These are phyloP conservation scores for Leucania comma DNA, from an alignment of 2,888 invertebrate species.

Conservation along the genomic window DNA sequence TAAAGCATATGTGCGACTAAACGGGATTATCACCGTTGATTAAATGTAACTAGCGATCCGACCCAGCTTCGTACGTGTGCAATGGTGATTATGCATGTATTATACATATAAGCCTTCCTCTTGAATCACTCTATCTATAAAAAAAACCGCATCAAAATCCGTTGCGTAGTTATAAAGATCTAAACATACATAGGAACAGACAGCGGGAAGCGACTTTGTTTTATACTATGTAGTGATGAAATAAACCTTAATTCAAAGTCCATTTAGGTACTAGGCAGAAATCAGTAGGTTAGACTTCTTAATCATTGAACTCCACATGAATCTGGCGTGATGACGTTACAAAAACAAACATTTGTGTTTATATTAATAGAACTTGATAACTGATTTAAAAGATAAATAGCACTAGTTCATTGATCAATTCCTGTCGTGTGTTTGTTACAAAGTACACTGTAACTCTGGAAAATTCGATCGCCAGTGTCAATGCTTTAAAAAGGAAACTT, in stretches of 20 bases:
- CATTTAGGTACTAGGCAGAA: neutral
- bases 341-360: neutral
- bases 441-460: conserved; percentile 6
- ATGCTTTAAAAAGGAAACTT: neutral
- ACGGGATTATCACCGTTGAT: neutral
- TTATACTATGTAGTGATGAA: neutral
- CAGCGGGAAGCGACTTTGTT: too few relatives aligned
- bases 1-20: neutral
- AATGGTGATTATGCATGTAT: too few relatives aligned
- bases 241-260: neutral
- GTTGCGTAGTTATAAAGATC: too few relatives aligned
- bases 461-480: too few relatives aligned
- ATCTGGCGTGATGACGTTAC: conserved; percentile 1
- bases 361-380: conserved; percentile 2
- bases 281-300: neutral
- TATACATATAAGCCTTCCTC: too few relatives aligned
- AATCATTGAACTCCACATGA: conserved; percentile 2
- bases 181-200: too few relatives aligned
- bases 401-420: conserved; percentile 26
- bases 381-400: neutral
- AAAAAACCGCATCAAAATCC: too few relatives aligned
- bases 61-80: too few relatives aligned
- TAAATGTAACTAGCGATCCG: too few relatives aligned
- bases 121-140: too few relatives aligned
- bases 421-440: neutral